phyloP scores from a whole-genome alignment of 2,113 vertebrate species.

The Oriolus oriolus region DNA sequence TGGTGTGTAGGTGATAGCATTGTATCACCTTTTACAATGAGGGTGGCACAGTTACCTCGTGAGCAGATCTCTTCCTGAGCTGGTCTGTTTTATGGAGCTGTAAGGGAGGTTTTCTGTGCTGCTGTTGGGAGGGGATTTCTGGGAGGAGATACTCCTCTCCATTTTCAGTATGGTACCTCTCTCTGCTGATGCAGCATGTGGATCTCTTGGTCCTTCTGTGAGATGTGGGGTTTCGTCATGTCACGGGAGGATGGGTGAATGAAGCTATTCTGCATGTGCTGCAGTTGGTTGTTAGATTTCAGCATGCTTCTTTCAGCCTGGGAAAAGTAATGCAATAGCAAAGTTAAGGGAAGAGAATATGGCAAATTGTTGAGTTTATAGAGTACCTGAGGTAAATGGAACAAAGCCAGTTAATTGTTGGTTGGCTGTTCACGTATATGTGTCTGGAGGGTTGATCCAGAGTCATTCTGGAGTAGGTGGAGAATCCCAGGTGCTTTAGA shows the following conservation, averaged over 20 bases:
- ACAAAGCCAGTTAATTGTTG: not conserved
- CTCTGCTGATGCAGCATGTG: not conserved
- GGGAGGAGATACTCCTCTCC: not conserved
- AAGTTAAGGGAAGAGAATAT: not conserved
- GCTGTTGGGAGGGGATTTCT: not conserved
- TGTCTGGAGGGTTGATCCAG: not conserved
- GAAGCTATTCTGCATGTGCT: not conserved
- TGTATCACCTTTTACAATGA: not conserved
- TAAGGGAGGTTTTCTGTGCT: not conserved
- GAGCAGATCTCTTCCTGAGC: not conserved
- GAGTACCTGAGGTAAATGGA: not conserved
- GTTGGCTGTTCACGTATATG: not conserved
- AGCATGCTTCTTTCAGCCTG: not conserved
- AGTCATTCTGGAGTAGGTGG: not conserved
- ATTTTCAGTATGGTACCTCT: not conserved
- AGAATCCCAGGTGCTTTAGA: not conserved
- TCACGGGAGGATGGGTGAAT: not conserved
- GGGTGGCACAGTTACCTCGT: not conserved
- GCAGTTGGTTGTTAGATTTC: not conserved
- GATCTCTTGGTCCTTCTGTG: not conserved
- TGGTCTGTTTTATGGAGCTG: not conserved
- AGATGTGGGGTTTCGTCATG: accelerated
- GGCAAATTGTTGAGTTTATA: not conserved
- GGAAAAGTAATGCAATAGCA: not conserved
- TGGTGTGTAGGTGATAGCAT: not conserved